phyloP scores from a whole-genome alignment of 2,888 invertebrate species.

The Epistrophe grossulariae region DNA sequence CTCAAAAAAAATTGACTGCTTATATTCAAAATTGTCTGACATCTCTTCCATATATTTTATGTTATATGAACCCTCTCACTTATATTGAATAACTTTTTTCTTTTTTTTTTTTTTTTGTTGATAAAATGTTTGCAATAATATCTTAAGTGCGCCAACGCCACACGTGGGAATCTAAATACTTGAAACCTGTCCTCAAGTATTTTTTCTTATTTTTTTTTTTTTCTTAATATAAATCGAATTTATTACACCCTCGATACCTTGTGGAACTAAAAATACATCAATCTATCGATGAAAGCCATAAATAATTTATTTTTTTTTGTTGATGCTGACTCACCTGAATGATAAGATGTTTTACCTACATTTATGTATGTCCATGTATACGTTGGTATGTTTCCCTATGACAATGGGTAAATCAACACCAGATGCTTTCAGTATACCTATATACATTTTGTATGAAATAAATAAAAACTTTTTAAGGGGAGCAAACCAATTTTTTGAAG shows the following conservation, averaged over 20 bases:
- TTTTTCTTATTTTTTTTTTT: too few species aligned
- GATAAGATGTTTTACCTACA: background rate
- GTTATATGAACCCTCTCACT: background rate
- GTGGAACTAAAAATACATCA: slow-evolving; percentile 13
- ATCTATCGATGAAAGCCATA: slow-evolving; percentile 14
- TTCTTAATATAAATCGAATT: slow-evolving; percentile 26
- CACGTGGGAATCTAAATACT: background rate
- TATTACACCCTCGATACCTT: slow-evolving; percentile 5
- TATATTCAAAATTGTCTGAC: background rate
- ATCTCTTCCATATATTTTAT: background rate
- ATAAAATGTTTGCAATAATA: background rate
- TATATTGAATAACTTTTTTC: background rate
- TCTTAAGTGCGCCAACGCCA: background rate
- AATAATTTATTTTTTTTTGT: slow-evolving; percentile 19
- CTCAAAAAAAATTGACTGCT: background rate
- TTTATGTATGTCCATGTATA: background rate
- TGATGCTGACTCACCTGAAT: slow-evolving; percentile 1
- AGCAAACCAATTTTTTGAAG: too few species aligned
- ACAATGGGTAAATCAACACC: slow-evolving; percentile 21
- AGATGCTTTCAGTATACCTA: background rate
- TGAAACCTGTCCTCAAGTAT: slow-evolving; percentile 1
- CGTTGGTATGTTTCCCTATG: background rate
- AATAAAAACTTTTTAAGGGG: background rate
- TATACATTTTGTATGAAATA: background rate
- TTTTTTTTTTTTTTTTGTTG: background rate